Evolutionary conservation across 2,888 invertebrate species (phyloP).

Genomic region (Matsumyia berberina): DNA sequence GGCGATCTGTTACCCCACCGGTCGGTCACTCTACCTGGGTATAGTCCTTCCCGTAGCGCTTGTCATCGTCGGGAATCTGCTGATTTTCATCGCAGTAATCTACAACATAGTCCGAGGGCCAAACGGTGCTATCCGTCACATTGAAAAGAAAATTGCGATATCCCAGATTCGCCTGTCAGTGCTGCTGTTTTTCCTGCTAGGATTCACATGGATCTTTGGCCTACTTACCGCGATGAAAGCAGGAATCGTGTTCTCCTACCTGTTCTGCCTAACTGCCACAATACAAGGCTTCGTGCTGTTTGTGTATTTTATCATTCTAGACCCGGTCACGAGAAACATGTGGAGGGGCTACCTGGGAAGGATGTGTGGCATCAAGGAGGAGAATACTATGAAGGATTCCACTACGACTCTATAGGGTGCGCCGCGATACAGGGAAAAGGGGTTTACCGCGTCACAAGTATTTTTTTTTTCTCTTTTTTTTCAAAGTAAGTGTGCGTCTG

Average conservation of each 20-base stretch:
- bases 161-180: constrained; percentile 86
- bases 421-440: constrained; percentile 20
- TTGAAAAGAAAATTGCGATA: constrained; percentile 80
- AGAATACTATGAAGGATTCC: constrained; percentile 75
- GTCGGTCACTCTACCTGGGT: constrained; percentile 84
- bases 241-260: constrained; percentile 86
- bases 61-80: constrained; percentile 85
- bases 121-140: constrained; percentile 85
- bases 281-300: constrained; percentile 87
- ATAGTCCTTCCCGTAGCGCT: constrained; percentile 85
- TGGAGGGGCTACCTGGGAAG: constrained; percentile 82
- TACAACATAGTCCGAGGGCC: constrained; percentile 85
- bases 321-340: constrained; percentile 85
- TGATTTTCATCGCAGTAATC: constrained; percentile 86
- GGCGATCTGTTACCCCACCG: constrained; percentile 86
- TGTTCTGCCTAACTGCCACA: constrained; percentile 87
- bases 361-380: constrained; percentile 49
- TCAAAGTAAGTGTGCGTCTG: background rate
- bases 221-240: constrained; percentile 85
- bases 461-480: constrained; percentile 17
- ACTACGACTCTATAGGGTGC: constrained; percentile 50
- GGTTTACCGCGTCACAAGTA: background rate
- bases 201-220: constrained; percentile 87
- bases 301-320: constrained; percentile 86
- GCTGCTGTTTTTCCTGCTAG: constrained; percentile 87